These are phyloP conservation scores for Rostratula benghalensis DNA, from an alignment of 2,113 vertebrate species.

Conservation along the genomic window DNA sequence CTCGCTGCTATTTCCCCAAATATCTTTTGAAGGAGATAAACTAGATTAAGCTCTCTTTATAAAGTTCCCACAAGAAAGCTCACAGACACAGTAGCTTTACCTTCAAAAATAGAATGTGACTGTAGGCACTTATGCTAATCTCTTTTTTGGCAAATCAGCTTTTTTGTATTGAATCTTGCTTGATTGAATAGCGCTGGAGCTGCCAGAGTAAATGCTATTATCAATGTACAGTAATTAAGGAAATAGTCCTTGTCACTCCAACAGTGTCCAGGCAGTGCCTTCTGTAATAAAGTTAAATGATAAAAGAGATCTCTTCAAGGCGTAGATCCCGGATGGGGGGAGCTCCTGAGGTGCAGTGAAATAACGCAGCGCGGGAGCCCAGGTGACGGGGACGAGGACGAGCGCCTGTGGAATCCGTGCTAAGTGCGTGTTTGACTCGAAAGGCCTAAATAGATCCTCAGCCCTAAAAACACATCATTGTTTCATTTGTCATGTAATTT, in stretches of 20 bases:
- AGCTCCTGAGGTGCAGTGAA: constrained; percentile 11
- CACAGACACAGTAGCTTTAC: constrained; percentile 69
- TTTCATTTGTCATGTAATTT: constrained; percentile 67
- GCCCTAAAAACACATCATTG: constrained; percentile 52
- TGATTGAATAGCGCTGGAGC: constrained; percentile 74
- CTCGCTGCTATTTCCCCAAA: not conserved
- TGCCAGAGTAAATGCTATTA: constrained; percentile 78
- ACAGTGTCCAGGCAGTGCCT: constrained; percentile 63
- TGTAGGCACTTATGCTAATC: constrained; percentile 74
- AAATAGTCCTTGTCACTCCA: constrained; percentile 77
- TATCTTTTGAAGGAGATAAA: constrained; percentile 60
- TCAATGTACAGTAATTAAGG: constrained; percentile 77
- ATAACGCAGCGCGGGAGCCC: not conserved
- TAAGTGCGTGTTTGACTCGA: not conserved
- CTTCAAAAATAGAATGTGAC: constrained; percentile 78
- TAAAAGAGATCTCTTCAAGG: constrained; percentile 69
- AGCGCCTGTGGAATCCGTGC: not conserved
- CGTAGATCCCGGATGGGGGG: not conserved
- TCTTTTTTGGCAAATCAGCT: constrained; percentile 77
- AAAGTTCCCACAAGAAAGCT: constrained; percentile 67
- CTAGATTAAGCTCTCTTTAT: constrained; percentile 65
- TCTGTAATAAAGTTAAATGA: constrained; percentile 74
- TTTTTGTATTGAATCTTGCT: constrained; percentile 76
- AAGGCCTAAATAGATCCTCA: not conserved
- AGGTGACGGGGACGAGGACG: not conserved